These are phyloP conservation scores for Amphiura filiformis DNA, from an alignment of 35 echinoderm and acorn worm genomes.

Conservation along the genomic window DNA sequence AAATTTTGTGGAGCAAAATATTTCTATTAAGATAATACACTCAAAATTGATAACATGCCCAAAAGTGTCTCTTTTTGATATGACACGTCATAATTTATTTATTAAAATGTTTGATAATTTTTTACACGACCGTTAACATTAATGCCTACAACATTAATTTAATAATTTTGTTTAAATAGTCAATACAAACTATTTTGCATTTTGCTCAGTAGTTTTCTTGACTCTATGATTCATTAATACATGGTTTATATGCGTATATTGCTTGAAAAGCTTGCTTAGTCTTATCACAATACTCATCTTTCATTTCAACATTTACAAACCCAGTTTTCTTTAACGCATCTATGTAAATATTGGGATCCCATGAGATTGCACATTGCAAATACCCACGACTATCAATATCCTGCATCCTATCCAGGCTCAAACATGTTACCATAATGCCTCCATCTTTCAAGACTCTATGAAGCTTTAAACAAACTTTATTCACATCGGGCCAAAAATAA, in stretches of 20 bases:
- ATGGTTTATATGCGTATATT: conserved; percentile 37
- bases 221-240: too few relatives aligned
- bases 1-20: too few relatives aligned
- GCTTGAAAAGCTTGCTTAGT: conserved; percentile 1
- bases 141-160: too few relatives aligned
- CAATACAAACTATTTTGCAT: too few relatives aligned
- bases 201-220: too few relatives aligned
- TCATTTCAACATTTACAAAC: conserved; percentile 51
- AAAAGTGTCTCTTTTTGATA: too few relatives aligned
- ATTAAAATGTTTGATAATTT: too few relatives aligned
- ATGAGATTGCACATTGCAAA: conserved; percentile 12
- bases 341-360: conserved; percentile 57
- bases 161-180: too few relatives aligned
- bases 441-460: conserved; percentile 64
- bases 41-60: too few relatives aligned
- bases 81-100: too few relatives aligned
- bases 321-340: conserved; percentile 34
- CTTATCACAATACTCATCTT: conserved; percentile 19
- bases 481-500: conserved; percentile 88
- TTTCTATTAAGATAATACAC: too few relatives aligned
- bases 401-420: conserved; percentile 9
- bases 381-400: conserved; percentile 10
- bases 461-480: conserved; percentile 32
- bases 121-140: too few relatives aligned
- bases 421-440: conserved; percentile 61